Conservation (phyloP, 2,797 vertebrate species). For the Mycteria americana region DNA sequence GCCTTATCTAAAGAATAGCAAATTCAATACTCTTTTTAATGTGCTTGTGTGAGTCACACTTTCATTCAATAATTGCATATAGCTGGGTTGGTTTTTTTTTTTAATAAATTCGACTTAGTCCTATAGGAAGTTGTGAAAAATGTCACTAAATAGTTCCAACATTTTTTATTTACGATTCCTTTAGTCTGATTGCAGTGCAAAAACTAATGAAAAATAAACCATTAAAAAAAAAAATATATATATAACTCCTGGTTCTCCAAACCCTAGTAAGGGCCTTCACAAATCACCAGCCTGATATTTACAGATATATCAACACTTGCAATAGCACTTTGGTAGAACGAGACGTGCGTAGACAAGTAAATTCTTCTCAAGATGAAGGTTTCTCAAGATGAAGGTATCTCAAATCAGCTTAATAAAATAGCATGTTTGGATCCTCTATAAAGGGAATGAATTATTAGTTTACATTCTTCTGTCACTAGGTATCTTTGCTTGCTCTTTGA, state of each 20-base stretch:
- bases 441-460: slow-evolving; percentile 67
- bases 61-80: background rate
- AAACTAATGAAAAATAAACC: background rate
- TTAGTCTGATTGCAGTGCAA: accelerated
- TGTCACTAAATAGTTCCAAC: background rate
- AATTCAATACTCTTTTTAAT: background rate
- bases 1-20: background rate
- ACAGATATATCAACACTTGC: background rate
- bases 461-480: slow-evolving; percentile 40
- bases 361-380: slow-evolving; percentile 28
- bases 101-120: background rate
- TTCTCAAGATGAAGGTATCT: slow-evolving; percentile 37
- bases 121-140: background rate
- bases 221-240: background rate
- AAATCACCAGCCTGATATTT: background rate
- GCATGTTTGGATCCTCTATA: slow-evolving; percentile 44
- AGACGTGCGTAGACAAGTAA: background rate
- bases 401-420: slow-evolving; percentile 39
- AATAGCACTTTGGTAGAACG: background rate
- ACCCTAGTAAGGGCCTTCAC: background rate
- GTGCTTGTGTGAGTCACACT: accelerated
- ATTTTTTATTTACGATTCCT: background rate
- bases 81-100: background rate
- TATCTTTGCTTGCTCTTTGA: slow-evolving; percentile 44
- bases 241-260: background rate